phyloP scores from a whole-genome alignment of 2,888 invertebrate genomes.

The Idaea dimidiata region DNA sequence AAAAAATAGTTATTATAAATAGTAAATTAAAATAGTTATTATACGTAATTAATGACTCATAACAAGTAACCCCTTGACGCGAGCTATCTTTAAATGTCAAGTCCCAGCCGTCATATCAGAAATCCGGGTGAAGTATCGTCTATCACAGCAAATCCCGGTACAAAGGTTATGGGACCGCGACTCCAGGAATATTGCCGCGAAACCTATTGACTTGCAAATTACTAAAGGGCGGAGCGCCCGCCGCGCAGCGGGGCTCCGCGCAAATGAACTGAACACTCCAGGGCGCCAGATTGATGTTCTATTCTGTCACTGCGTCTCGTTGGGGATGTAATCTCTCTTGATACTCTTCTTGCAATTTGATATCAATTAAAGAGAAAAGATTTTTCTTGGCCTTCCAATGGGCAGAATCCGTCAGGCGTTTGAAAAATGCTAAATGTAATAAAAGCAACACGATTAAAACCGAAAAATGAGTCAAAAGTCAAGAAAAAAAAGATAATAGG shows the following conservation, averaged over 20 bases:
- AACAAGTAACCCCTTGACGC: neutral
- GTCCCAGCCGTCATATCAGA: neutral
- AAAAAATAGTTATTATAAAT: no score
- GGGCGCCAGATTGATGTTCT: neutral
- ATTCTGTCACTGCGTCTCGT: neutral
- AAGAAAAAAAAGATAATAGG: no score
- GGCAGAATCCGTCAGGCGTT: no score
- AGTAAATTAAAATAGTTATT: no score
- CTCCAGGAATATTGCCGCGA: slow-evolving; percentile 10
- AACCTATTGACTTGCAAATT: slow-evolving; percentile 32
- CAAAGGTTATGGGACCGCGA: slow-evolving; percentile 18
- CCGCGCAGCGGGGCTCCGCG: neutral
- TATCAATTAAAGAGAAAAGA: neutral
- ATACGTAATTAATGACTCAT: neutral
- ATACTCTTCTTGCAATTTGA: neutral
- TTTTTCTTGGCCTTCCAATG: neutral
- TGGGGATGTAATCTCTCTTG: slow-evolving; percentile 3
- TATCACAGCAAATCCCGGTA: slow-evolving; percentile 16
- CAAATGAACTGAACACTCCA: slow-evolving; percentile 2
- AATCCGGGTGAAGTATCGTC: slow-evolving; percentile 24
- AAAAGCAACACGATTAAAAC: no score
- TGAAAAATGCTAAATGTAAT: no score
- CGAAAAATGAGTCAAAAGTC: no score
- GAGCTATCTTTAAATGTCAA: neutral
- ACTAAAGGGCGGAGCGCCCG: slow-evolving; percentile 2